Evolutionary conservation across 2,797 vertebrate genomes (phyloP).

Genomic region (Mus caroli): DNA sequence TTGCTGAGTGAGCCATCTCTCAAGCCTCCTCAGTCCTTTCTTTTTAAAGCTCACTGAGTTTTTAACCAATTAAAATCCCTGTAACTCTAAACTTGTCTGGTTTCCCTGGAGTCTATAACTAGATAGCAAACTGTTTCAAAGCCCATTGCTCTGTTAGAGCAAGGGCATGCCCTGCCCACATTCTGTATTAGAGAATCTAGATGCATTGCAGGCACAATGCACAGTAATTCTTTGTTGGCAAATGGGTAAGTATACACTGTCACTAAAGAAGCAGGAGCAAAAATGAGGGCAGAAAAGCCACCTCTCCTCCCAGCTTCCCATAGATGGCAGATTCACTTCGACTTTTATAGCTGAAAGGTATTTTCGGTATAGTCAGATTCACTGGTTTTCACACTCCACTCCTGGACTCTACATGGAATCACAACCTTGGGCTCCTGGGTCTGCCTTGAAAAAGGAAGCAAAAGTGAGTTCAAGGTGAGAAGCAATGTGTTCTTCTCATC

Average conservation of each 20-base stretch:
- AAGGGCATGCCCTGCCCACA: background rate
- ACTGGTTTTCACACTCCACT: background rate
- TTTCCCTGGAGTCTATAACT: background rate
- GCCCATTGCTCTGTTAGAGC: background rate
- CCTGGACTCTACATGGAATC: background rate
- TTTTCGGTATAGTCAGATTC: background rate
- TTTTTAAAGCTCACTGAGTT: slow-evolving; percentile 5
- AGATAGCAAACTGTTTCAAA: background rate
- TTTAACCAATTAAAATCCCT: background rate
- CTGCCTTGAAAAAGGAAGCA: background rate
- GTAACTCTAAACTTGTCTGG: background rate
- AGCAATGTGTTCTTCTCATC: background rate
- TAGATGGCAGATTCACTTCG: background rate
- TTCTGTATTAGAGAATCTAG: background rate
- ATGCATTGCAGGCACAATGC: background rate
- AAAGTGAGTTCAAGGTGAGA: background rate
- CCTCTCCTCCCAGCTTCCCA: background rate
- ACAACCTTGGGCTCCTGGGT: background rate
- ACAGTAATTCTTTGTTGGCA: background rate
- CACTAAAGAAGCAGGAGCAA: background rate
- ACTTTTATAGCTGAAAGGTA: background rate
- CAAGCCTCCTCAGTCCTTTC: background rate
- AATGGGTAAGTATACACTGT: background rate
- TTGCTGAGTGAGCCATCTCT: background rate
- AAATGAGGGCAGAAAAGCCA: slow-evolving; percentile 23